A percentile compares a stretch with the other conserved stretches of the same genome.
phyloP scores from a whole-genome alignment of 2,113 vertebrate genomes.

The Motacilla alba region DNA sequence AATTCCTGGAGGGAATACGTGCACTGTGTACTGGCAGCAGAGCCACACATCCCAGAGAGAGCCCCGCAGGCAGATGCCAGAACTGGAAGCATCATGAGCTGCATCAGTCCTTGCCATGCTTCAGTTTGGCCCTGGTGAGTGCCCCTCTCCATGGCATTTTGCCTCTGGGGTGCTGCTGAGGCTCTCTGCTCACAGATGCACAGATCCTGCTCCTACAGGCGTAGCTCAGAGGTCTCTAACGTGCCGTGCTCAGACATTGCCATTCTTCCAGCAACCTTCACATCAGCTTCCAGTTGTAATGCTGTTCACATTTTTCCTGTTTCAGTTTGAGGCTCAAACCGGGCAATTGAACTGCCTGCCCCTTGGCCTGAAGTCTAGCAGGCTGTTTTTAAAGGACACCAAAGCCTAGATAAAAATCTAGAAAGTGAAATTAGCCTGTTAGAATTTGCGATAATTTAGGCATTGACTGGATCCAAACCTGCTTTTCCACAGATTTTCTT shows the following conservation, averaged over 20 bases:
- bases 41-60: not conserved
- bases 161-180: not conserved
- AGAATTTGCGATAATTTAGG: not conserved
- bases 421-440: not conserved
- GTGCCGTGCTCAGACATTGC: not conserved
- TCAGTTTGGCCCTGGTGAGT: not conserved
- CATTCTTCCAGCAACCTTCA: not conserved
- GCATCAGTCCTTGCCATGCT: too few relatives aligned
- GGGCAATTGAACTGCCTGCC: not conserved
- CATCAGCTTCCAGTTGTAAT: not conserved
- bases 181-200: not conserved
- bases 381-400: not conserved
- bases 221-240: not conserved
- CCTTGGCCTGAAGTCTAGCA: not conserved
- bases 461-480: not conserved
- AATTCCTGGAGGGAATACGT: not conserved
- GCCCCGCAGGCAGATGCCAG: not conserved
- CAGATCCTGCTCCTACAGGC: rapidly evolving
- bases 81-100: not conserved
- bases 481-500: not conserved
- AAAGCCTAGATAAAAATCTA: not conserved
- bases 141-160: not conserved
- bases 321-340: not conserved
- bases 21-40: not conserved
- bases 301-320: not conserved